Percentiles rank a stretch among this genome's conserved stretches.
phyloP scores from a whole-genome alignment of 2,113 vertebrate genomes.

The Coturnix japonica region DNA sequence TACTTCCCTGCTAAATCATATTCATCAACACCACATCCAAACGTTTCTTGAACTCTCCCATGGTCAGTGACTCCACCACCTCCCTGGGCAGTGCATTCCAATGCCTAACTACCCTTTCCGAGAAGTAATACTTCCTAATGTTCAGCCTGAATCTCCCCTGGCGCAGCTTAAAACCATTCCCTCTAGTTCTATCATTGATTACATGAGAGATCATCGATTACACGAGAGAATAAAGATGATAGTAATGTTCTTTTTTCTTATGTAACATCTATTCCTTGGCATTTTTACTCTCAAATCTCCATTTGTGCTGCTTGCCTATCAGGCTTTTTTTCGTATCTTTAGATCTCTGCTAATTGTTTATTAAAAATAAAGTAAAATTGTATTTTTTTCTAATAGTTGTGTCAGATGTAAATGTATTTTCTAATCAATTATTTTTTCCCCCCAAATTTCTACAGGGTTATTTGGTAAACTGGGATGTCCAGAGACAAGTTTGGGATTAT shows the following conservation, averaged over 20 bases:
- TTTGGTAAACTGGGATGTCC: slow-evolving; percentile 98
- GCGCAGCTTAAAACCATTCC: too few relatives aligned
- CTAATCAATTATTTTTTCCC: neutral
- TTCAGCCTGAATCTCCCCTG: too few relatives aligned
- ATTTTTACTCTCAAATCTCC: neutral
- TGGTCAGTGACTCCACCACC: too few relatives aligned
- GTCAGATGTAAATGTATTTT: neutral
- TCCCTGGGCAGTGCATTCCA: too few relatives aligned
- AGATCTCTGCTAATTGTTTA: neutral
- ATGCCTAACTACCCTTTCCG: too few relatives aligned
- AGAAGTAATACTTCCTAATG: too few relatives aligned
- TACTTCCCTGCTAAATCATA: too few relatives aligned
- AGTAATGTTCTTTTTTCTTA: neutral
- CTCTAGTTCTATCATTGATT: too few relatives aligned
- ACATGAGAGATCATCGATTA: too few relatives aligned
- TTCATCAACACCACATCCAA: too few relatives aligned
- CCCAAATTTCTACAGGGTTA: slow-evolving; percentile 86
- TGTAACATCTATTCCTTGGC: neutral
- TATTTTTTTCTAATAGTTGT: neutral
- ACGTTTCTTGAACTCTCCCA: too few relatives aligned
- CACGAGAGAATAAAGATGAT: too few relatives aligned
- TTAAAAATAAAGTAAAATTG: neutral
- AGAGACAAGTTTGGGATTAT: slow-evolving; percentile 98
- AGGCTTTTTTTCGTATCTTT: neutral
- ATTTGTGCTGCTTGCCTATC: neutral